Base-by-base conservation (phyloP, 2,797 vertebrate species). In the Mastacembelus armatus region DNA sequence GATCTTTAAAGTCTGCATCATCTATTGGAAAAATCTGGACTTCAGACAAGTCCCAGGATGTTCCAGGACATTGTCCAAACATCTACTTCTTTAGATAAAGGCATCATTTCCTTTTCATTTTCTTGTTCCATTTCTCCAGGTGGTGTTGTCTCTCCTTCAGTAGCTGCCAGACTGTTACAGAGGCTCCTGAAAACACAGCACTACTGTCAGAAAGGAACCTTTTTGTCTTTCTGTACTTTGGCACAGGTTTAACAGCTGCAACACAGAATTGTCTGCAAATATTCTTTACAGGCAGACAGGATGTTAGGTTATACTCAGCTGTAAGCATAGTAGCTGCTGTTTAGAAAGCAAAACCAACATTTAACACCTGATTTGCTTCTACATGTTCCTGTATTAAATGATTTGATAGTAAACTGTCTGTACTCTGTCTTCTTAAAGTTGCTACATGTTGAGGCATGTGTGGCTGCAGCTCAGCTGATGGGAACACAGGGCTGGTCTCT, bases 51-150 rank as follows among this genome's bases (percentile, higher is more conserved):
- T 11, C 24, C 8, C 12, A 21, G 11, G 33, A 39, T 12, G 14
- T 16, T 45, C 30, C 24, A n/a, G n/a, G 6, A 4, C 49, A n/a
- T 12, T 5, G 3, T 51, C 35, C 33, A 12, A 16, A 10, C 11
- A 1, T 36, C 29, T 16, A 18, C 26, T 29, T 26, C 36, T 26
- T 16, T 14, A 7, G n/a, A n/a, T 4, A 5, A 2, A 29, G 21
- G 19, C 4, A 1, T 92, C 64, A 92, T 22, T 85, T 85, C 40
- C 15, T 85, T 64, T 92, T 94, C 35, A 51, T 81, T 79, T 87
- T 93, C 63, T 88, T 91, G 66, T 38, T 88, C 86, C 85, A 85
- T 40, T 57, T 89, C 0, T 85, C 82, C 60, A 93, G 71, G 1
- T 74, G 83, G 14, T 83, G 80, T 11, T 62, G 58, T 24, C 91